Conservation (phyloP, 53 echinoderm and acorn worm species). For the Apostichopus leukothele region DNA sequence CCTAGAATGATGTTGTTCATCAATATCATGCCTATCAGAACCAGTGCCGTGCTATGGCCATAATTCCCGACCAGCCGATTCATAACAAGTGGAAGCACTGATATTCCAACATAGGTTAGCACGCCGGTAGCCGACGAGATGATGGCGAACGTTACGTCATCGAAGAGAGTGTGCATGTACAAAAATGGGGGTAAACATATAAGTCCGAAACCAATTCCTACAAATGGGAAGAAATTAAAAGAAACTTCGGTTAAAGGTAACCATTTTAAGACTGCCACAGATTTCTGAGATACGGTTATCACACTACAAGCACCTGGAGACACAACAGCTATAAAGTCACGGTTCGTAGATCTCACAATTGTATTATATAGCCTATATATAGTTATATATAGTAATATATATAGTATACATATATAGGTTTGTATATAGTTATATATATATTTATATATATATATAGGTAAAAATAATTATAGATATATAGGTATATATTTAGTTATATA, state of each 20-base stretch:
- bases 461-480: too few species aligned
- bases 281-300: not conserved
- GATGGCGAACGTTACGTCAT: not conserved
- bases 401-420: too few species aligned
- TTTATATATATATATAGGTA: too few species aligned
- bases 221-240: not conserved
- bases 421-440: too few species aligned
- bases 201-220: slow-evolving; percentile 30
- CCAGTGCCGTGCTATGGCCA: not conserved
- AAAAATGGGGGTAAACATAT: slow-evolving; percentile 1
- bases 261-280: not conserved
- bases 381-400: too few species aligned
- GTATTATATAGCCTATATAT: too few species aligned
- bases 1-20: not conserved
- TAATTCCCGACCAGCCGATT: slow-evolving; percentile 19
- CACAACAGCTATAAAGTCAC: too few species aligned
- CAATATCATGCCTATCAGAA: not conserved
- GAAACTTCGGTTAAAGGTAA: not conserved
- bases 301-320: not conserved
- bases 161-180: slow-evolving; percentile 16
- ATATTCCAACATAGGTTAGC: slow-evolving; percentile 1
- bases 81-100: slow-evolving; percentile 13
- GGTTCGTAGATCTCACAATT: too few species aligned
- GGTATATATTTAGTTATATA: too few species aligned
- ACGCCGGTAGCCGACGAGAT: not conserved